Evolutionary conservation across 2,888 invertebrate genomes (phyloP), one percentile per base, ranked within the genome.

Genomic region (Ectropis crepuscularia): DNA sequence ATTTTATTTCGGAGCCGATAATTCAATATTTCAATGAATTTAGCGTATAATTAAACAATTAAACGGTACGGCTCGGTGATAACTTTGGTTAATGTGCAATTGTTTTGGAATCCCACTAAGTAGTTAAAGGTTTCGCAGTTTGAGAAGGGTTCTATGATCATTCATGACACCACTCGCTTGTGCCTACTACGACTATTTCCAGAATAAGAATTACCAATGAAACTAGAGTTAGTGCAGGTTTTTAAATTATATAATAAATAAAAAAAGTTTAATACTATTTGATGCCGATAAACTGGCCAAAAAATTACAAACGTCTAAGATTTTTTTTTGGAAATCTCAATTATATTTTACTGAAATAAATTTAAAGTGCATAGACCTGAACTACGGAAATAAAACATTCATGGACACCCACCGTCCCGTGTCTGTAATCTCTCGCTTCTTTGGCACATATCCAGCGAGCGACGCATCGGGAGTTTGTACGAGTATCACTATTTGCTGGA

Each of bases 401-500:
- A 55, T 46, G 37, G 53, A 43, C 45, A 11, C 46, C 39, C 38
- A n/a, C 39, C 51, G 57, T 6, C 37, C 38, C 39, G 16, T 47
- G 36, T 42, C 57, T 48, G 42, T 6, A 43, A 57, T 50, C 42
- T 41, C 36, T 43, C 64, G 65, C 71, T 68, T 67, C 61, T 72
- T 74, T 76, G 74, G 70, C 71, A 47, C 61, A 59, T 48, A 63
- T 68, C 73, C 74, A 74, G 61, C 62, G 67, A 63, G 73, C 55
- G 60, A 53, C 58, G 67, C 67, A 70, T 71, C 51, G 10, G 70
- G 68, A 67, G 68, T 72, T 63, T 70, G 39, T 55, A 46, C 47
- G 55, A 45, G 68, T 55, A 53, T 57, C 63, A 67, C 69, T 81
- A 73, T 82, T 85, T 81, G 72, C 79, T 73, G 73, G 74, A 76